Evolutionary conservation across 2,113 vertebrate species (phyloP).

Genomic region (Silurus asotus): DNA sequence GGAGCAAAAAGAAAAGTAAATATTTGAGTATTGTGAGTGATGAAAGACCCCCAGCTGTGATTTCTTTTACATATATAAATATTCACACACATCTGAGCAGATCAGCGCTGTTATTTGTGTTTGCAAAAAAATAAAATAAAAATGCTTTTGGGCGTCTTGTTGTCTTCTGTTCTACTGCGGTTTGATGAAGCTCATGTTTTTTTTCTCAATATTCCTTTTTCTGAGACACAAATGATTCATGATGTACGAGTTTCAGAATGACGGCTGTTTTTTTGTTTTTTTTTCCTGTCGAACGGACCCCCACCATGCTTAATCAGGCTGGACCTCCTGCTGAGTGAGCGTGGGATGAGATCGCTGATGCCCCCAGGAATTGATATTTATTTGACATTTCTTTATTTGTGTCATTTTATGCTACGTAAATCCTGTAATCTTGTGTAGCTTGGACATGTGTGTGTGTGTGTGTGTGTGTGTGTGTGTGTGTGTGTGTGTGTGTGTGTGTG

Average conservation of each 20-base stretch:
- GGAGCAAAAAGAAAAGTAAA: neutral
- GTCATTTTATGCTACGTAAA: slow-evolving; percentile 6
- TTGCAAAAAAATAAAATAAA: neutral
- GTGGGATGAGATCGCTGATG: slow-evolving; percentile 2
- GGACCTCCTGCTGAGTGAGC: neutral
- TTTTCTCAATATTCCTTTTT: neutral
- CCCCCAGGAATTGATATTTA: slow-evolving; percentile 28
- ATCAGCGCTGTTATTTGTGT: neutral
- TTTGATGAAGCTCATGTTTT: neutral
- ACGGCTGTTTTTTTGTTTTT: neutral
- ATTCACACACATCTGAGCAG: neutral
- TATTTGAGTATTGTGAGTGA: too few relatives aligned
- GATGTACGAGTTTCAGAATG: neutral
- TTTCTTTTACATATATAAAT: neutral
- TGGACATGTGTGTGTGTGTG: too few relatives aligned
- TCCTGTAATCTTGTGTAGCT: neutral
- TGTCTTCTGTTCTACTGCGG: neutral
- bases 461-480: neutral
- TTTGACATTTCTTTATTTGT: slow-evolving; percentile 25
- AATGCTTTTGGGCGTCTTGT: neutral
- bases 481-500: too few relatives aligned
- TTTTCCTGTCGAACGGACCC: neutral
- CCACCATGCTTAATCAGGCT: neutral
- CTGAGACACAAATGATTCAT: too few relatives aligned
- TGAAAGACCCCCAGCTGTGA: neutral